Conservation (phyloP, 2,888 invertebrate species). For the Phymatocera aterrima region DNA sequence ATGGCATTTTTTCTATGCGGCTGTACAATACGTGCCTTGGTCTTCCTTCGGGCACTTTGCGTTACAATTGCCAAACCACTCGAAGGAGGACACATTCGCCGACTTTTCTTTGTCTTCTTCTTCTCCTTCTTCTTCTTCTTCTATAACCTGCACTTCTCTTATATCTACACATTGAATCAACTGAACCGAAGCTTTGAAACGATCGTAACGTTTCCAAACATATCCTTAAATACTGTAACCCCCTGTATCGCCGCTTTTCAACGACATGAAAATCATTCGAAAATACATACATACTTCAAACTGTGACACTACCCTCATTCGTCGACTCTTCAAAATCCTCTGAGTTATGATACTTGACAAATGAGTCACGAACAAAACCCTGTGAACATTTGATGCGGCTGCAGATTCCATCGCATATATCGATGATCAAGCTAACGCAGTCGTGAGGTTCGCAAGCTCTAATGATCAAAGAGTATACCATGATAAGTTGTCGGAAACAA, state of each 20-base stretch:
- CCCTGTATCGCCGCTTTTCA: too few relatives aligned
- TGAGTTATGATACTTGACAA: neutral
- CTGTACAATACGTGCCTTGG: slow-evolving; percentile 7
- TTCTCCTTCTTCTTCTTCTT: neutral
- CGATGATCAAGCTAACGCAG: neutral
- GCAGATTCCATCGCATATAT: neutral
- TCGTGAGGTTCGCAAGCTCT: neutral
- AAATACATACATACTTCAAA: too few relatives aligned
- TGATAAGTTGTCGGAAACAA: neutral
- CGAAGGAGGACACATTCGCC: neutral
- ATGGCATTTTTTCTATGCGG: neutral
- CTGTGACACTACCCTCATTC: too few relatives aligned
- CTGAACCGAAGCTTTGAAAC: neutral
- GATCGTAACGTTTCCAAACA: neutral
- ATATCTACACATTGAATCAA: neutral
- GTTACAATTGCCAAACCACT: slow-evolving; percentile 21
- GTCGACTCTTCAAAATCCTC: neutral
- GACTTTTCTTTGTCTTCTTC: neutral
- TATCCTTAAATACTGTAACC: neutral
- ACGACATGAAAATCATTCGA: too few relatives aligned
- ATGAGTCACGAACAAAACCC: neutral
- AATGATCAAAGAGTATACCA: neutral
- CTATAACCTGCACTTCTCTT: neutral
- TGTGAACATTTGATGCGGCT: neutral
- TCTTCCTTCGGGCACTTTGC: slow-evolving; percentile 19